These are phyloP conservation scores for Cebus imitator DNA, from an alignment of 2,113 vertebrate species.

Conservation along the genomic window DNA sequence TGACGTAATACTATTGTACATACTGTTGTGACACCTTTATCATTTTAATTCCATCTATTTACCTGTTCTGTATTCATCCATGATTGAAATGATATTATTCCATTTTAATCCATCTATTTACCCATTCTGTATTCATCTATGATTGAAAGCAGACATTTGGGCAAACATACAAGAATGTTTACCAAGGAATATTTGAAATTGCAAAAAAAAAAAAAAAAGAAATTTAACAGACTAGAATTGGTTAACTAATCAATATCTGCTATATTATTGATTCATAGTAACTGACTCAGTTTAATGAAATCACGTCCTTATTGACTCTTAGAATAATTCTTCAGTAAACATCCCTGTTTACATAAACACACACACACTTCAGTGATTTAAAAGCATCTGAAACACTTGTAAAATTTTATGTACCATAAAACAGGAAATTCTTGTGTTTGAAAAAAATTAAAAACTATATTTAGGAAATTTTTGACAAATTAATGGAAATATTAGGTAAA, in stretches of 20 bases:
- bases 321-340: neutral
- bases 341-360: neutral
- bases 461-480: slow-evolving; percentile 32
- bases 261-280: neutral
- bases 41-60: neutral
- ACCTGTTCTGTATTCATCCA: neutral
- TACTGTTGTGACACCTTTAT: neutral
- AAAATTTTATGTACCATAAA: neutral
- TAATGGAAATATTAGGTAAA: slow-evolving; percentile 13
- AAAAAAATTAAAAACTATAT: neutral
- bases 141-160: slow-evolving; percentile 1
- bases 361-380: neutral
- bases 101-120: neutral
- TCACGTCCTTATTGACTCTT: neutral
- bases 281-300: neutral
- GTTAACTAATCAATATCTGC: neutral
- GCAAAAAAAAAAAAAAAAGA: neutral
- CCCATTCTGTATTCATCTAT: neutral
- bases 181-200: slow-evolving; percentile 12
- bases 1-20: neutral
- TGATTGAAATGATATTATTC: neutral
- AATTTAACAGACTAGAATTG: neutral
- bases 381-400: neutral
- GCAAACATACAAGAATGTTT: neutral
- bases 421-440: neutral